phyloP scores from a whole-genome alignment of 2,797 vertebrate species.

The Steatocranus sp. region DNA sequence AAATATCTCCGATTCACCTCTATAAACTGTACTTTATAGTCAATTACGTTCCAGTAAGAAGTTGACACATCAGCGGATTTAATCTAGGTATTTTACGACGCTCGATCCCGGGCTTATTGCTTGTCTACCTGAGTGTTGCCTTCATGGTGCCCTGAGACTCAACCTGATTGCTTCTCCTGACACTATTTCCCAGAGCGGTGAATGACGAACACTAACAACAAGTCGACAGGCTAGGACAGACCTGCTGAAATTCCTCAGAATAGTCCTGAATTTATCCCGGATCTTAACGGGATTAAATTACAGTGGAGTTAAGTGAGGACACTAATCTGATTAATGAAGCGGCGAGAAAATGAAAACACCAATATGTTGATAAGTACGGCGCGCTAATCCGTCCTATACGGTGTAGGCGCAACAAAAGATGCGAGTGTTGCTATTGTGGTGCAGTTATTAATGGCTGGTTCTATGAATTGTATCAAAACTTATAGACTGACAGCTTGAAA shows the following conservation, averaged over 20 bases:
- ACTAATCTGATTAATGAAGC: constrained; percentile 51
- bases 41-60: not conserved
- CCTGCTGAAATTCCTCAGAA: constrained; percentile 9
- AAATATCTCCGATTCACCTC: not conserved
- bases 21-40: not conserved
- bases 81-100: not conserved
- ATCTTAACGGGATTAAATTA: constrained; percentile 53
- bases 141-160: not conserved
- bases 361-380: constrained; percentile 6
- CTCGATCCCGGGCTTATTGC: not conserved
- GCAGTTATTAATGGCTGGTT: constrained; percentile 1
- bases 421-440: not conserved
- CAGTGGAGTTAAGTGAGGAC: constrained; percentile 1
- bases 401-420: constrained; percentile 46
- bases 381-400: constrained; percentile 1
- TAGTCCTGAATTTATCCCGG: not conserved
- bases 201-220: not conserved
- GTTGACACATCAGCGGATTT: not conserved
- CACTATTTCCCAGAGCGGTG: not conserved
- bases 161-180: not conserved
- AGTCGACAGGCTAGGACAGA: not conserved
- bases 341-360: constrained; percentile 48
- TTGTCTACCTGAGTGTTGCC: not conserved
- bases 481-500: not conserved
- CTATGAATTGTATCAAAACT: not conserved